Conservation (phyloP, 2,797 vertebrate species). For the Sebastes wilsoni region DNA sequence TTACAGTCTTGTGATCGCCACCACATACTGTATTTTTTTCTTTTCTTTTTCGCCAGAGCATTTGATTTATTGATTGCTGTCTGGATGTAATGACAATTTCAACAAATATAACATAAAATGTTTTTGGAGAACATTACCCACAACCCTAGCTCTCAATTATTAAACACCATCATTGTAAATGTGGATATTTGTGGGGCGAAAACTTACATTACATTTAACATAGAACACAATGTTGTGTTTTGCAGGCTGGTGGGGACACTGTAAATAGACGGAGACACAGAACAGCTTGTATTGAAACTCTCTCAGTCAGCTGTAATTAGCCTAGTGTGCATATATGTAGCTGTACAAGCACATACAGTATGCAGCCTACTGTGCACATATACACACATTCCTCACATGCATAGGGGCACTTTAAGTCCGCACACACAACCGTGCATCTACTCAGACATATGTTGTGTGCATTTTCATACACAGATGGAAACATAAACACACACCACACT, state of each 20-base stretch:
- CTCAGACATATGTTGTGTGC: constrained; percentile 16
- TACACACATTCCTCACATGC: constrained; percentile 14
- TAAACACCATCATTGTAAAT: background rate
- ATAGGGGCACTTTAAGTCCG: background rate
- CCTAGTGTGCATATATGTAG: background rate
- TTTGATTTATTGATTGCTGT: too few relatives aligned
- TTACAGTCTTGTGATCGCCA: too few relatives aligned
- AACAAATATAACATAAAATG: background rate
- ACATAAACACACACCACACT: constrained; percentile 29
- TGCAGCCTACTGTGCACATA: background rate
- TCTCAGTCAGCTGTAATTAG: constrained; percentile 14
- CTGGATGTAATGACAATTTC: background rate
- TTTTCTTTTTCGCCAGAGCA: too few relatives aligned
- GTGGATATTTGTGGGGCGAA: background rate
- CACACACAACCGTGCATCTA: background rate
- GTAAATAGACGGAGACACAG: background rate
- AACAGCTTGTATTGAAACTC: background rate
- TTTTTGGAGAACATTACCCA: background rate
- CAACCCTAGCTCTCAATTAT: background rate
- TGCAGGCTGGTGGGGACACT: background rate
- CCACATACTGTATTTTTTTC: too few relatives aligned
- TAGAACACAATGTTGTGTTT: background rate
- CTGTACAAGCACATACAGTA: background rate
- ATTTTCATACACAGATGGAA: constrained; percentile 34
- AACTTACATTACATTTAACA: background rate